Conservation (phyloP, 2,797 vertebrate genomes). For the Manis pentadactyla region DNA sequence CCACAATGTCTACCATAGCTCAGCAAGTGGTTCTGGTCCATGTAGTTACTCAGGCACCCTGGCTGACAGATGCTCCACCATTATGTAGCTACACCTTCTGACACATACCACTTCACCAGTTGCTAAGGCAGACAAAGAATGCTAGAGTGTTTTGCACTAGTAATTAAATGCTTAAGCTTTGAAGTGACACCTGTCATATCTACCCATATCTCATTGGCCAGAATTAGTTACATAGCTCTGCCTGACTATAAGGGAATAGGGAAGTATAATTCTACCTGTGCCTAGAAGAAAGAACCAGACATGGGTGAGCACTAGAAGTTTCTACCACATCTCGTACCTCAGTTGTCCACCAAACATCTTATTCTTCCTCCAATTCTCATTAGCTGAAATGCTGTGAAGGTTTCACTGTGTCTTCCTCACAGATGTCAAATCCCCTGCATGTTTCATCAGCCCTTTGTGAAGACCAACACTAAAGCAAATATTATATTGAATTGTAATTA, state of each 20-base stretch:
- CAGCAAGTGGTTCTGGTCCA: not conserved
- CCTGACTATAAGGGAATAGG: not conserved
- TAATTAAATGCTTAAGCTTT: not conserved
- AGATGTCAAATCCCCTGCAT: not conserved
- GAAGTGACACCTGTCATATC: not conserved
- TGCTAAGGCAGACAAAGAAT: not conserved
- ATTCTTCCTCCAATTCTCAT: not conserved
- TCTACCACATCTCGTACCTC: not conserved
- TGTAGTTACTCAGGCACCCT: not conserved
- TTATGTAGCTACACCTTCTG: not conserved
- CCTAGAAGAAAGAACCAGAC: not conserved
- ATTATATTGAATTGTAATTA: not conserved
- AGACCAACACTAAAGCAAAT: not conserved
- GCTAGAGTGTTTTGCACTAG: not conserved
- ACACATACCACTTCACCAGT: not conserved
- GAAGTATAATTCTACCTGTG: not conserved
- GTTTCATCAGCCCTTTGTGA: not conserved
- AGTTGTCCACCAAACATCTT: not conserved
- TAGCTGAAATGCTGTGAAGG: not conserved
- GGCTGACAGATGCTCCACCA: not conserved
- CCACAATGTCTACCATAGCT: not conserved
- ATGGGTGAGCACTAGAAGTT: not conserved
- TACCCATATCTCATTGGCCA: not conserved
- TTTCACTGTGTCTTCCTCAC: not conserved
- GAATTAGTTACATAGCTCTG: not conserved